These are phyloP conservation scores for Pocillopora meandrina DNA, from an alignment of 92 coral and sea anemone species.

Conservation along the genomic window DNA sequence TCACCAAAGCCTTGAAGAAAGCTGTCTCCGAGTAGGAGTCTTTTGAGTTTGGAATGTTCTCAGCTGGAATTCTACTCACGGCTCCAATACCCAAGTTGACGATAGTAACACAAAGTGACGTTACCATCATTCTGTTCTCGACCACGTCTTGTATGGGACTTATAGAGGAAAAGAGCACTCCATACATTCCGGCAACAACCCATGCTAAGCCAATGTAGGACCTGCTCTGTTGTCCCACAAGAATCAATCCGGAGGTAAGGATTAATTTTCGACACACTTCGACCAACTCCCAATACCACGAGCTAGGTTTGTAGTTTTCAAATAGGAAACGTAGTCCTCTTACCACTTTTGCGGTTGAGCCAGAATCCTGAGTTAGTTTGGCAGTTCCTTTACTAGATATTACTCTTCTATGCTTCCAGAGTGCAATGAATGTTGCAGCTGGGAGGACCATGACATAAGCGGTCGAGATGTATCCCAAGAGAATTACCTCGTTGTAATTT, in stretches of 20 bases:
- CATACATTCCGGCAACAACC: constrained; percentile 4
- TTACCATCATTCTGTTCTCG: constrained; percentile 11
- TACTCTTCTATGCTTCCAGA: neutral
- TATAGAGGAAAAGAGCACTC: neutral
- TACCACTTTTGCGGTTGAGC: neutral
- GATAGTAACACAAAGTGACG: constrained; percentile 2
- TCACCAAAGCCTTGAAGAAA: constrained; percentile 15
- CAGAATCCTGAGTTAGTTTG: neutral
- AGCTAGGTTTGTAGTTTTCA: constrained; percentile 3
- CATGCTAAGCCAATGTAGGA: constrained; percentile 13
- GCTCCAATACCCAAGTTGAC: constrained; percentile 21
- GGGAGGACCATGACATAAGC: constrained; percentile 5
- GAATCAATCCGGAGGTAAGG: constrained; percentile 9
- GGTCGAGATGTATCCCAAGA: constrained; percentile 8
- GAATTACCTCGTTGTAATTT: neutral
- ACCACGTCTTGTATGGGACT: constrained; percentile 7
- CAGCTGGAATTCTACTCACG: constrained; percentile 21
- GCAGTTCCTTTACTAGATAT: neutral
- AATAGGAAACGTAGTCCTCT: constrained; percentile 14
- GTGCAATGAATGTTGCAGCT: neutral
- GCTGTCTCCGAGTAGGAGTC: constrained; percentile 1
- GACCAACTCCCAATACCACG: constrained; percentile 18
- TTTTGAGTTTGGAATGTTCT: constrained; percentile 1
- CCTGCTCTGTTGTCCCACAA: constrained; percentile 12
- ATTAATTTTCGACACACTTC: constrained; percentile 20